phyloP scores from a whole-genome alignment of 2,113 vertebrate genomes.

The western clawed frog (Xenopus tropicalis) region UCB_Xtro_10.0 CM004447.2:3274001-3274500 shows the following conservation, averaged over 20 bases:
- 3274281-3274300: background rate
- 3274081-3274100: slow-evolving; percentile 82
- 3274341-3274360: too few species aligned
- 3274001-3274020: slow-evolving; percentile 73
- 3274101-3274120: slow-evolving; percentile 87
- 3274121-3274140: slow-evolving; percentile 75
- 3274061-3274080: slow-evolving; percentile 94
- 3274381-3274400: slow-evolving; percentile 8
- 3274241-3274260: too few species aligned
- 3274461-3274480: slow-evolving; percentile 29
- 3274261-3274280: too few species aligned
- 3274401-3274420: slow-evolving; percentile 29
- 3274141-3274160: slow-evolving; percentile 79
- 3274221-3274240: background rate
- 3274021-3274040: slow-evolving; percentile 91
- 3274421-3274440: slow-evolving; percentile 20
- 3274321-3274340: background rate
- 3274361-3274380: too few species aligned
- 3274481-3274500: background rate
- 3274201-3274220: background rate
- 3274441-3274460: slow-evolving; percentile 34
- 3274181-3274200: slow-evolving; percentile 15
- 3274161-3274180: slow-evolving; percentile 34
- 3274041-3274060: slow-evolving; percentile 88
- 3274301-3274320: background rate